Base-by-base conservation (phyloP, 2,797 vertebrate species). In the Phrynocephalus vlangalii region DNA sequence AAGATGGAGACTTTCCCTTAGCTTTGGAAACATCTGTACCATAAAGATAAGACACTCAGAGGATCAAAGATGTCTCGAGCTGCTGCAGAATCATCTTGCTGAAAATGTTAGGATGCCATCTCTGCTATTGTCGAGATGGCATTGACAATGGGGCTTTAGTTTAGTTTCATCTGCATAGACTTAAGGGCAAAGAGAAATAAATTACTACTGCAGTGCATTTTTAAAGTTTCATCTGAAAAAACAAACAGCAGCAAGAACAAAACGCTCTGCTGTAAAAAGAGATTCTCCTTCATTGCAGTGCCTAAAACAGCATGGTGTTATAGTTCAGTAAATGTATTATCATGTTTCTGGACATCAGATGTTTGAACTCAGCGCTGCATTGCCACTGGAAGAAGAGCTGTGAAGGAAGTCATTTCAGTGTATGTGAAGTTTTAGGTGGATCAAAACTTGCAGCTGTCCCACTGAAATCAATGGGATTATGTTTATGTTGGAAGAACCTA, bases 1-100 rank as follows among this genome's bases (percentile, higher is more conserved):
- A 67, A 87, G 73, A 91, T 0, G 6, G 77, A 68, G 83, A 80
- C 15, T 87, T 92, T 90, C 78, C 85, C 85, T 80, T 85, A 84
- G 70, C 90, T 93, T 85, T 89, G 86, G 85, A 73, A 89, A 91
- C 87, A 92, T 91, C 88, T 92, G 86, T 83, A 89, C 82, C 87
- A 84, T 78, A 83, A 71, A 94, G 93, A 93, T 86, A 91, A 91
- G 87, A 86, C 86, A 90, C 71, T 52, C 52, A 79, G 30, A 91
- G 82, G 91, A 90, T 90, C 87, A 28, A 56, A 82, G 79, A 93
- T 88, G 79, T 68, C 85, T 86, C 18, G 84, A 75, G 68, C 73
- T 86, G 20, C 66, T 87, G 88, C 92, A 80, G 89, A 94, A 85
- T 78, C 83, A 92, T 72, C 90, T 90, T 56, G 84, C 90, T 80